These are phyloP conservation scores for Deroplatys truncata DNA, from an alignment of 2,888 invertebrate genomes.

Conservation along the genomic window DNA sequence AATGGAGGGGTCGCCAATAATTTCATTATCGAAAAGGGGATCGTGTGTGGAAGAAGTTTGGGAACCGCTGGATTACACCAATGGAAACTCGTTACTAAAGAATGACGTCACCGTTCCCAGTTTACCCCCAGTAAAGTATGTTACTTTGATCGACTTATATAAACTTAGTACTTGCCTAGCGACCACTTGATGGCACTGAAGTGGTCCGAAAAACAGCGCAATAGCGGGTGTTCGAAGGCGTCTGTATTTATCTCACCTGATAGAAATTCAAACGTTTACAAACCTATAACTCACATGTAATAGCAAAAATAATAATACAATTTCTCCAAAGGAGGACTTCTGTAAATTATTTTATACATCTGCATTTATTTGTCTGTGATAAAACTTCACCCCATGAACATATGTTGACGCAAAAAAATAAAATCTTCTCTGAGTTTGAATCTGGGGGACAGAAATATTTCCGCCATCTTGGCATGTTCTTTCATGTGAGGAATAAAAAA, in stretches of 20 bases:
- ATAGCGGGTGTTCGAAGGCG: not conserved
- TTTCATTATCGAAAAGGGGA: too few relatives aligned
- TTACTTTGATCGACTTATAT: too few relatives aligned
- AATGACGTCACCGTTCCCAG: too few relatives aligned
- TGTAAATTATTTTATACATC: not conserved
- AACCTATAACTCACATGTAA: not conserved
- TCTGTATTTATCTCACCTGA: not conserved
- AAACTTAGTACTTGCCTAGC: too few relatives aligned
- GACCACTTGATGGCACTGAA: too few relatives aligned
- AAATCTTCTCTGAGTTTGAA: conserved; percentile 28
- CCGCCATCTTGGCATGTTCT: not conserved
- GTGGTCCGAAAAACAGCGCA: not conserved
- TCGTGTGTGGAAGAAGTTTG: too few relatives aligned
- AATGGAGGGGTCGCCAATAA: too few relatives aligned
- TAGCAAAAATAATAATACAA: not conserved
- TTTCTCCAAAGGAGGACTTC: not conserved
- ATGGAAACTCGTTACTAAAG: too few relatives aligned
- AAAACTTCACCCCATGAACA: not conserved
- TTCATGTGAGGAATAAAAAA: not conserved
- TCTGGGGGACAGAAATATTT: not conserved
- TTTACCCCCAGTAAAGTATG: too few relatives aligned
- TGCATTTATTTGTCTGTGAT: conserved; percentile 31
- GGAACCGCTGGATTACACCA: too few relatives aligned
- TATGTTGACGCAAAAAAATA: not conserved
- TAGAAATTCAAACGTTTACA: not conserved